phyloP scores from a whole-genome alignment of 64 coral and sea anemone species.

The Pachyseris speciosa region DNA sequence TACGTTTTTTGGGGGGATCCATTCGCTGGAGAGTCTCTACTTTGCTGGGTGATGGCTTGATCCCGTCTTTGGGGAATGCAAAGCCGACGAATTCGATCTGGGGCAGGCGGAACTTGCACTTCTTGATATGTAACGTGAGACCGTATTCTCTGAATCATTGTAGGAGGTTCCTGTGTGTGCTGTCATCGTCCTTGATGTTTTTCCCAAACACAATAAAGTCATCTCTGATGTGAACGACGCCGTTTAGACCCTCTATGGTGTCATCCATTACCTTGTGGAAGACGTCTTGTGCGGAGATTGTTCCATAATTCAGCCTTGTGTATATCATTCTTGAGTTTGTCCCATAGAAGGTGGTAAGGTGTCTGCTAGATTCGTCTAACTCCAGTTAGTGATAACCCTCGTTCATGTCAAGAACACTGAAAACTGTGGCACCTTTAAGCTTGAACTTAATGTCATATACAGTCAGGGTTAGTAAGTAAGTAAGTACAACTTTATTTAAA shows the following conservation, averaged over 20 bases:
- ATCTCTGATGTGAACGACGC: slow-evolving; percentile 51
- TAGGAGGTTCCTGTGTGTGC: neutral
- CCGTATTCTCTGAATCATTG: slow-evolving; percentile 45
- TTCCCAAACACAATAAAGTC: slow-evolving; percentile 59
- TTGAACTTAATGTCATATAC: slow-evolving; percentile 62
- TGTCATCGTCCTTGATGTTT: slow-evolving; percentile 16
- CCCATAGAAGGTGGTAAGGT: slow-evolving; percentile 60
- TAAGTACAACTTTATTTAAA: too few relatives aligned
- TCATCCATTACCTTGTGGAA: slow-evolving; percentile 64
- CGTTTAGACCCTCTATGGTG: slow-evolving; percentile 16
- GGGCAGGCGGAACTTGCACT: slow-evolving; percentile 52
- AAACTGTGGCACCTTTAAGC: slow-evolving; percentile 44
- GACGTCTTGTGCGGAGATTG: too few relatives aligned
- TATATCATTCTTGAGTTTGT: slow-evolving; percentile 55
- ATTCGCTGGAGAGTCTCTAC: slow-evolving; percentile 26
- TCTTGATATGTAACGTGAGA: slow-evolving; percentile 48
- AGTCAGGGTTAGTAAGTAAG: too few relatives aligned
- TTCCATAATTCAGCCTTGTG: slow-evolving; percentile 62
- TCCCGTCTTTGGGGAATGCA: slow-evolving; percentile 30
- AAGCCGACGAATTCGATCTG: slow-evolving; percentile 58
- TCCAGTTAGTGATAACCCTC: slow-evolving; percentile 63
- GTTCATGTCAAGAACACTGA: slow-evolving; percentile 67
- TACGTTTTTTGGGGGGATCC: neutral
- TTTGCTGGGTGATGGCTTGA: slow-evolving; percentile 39
- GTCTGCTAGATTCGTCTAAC: slow-evolving; percentile 23